Conservation (phyloP, 1,140 invertebrate species). For the Gonioctena quinquepunctata region DNA sequence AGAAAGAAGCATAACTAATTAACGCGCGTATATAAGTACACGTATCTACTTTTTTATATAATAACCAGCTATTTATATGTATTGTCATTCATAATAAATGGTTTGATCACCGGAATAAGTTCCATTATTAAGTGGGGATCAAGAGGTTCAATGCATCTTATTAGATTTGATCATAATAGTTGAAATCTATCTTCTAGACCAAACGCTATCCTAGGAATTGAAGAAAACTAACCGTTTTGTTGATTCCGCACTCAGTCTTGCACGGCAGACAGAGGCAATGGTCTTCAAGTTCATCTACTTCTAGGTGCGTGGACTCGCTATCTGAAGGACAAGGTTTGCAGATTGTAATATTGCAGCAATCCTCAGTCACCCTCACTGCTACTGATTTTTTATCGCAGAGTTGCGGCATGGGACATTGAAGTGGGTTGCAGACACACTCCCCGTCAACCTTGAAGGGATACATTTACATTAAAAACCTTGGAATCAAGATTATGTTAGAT, state of each 20-base stretch:
- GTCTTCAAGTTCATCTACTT: conserved; percentile 40
- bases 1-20: too few relatives aligned
- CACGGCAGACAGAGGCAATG: conserved; percentile 50
- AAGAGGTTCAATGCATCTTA: too few relatives aligned
- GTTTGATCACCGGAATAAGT: too few relatives aligned
- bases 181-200: neutral
- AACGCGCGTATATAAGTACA: too few relatives aligned
- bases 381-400: conserved; percentile 44
- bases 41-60: too few relatives aligned
- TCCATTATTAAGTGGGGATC: too few relatives aligned
- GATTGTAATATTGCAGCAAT: conserved; percentile 39
- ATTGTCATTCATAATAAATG: too few relatives aligned
- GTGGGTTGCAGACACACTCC: conserved; percentile 44
- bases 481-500: too few relatives aligned
- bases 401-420: conserved; percentile 39
- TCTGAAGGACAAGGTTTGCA: conserved; percentile 47
- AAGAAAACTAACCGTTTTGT: conserved; percentile 35
- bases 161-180: neutral
- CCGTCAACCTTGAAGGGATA: conserved; percentile 30
- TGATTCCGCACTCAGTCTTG: conserved; percentile 36
- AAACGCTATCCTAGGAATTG: neutral
- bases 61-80: too few relatives aligned
- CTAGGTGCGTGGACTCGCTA: conserved; percentile 41
- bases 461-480: too few relatives aligned
- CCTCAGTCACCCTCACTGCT: conserved; percentile 26